Percentiles rank a stretch among this genome's conserved stretches.
Conservation (phyloP, 1,140 invertebrate genomes). For the Platorchestia sp. region DNA sequence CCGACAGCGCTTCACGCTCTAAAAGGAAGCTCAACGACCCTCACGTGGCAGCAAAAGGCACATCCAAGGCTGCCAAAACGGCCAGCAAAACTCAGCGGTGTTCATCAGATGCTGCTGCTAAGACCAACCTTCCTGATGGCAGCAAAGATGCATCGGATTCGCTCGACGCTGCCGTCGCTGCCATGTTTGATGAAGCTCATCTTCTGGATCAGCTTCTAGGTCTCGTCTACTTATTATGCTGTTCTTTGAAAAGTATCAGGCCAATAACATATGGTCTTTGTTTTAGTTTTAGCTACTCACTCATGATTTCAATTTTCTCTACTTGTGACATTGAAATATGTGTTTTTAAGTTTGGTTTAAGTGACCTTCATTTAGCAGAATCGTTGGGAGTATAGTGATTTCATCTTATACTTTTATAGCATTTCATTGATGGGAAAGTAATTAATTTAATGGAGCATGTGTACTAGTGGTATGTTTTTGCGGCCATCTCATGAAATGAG, state of each 20-base stretch:
- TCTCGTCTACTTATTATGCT: not conserved
- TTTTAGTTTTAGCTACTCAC: not conserved
- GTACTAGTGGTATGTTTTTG: too few relatives aligned
- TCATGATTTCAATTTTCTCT: not conserved
- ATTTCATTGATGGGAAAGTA: too few relatives aligned
- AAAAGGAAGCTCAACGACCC: constrained; percentile 23
- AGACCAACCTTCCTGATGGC: not conserved
- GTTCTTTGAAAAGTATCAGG: not conserved
- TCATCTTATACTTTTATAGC: too few relatives aligned
- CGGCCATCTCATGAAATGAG: too few relatives aligned
- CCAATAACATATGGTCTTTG: not conserved
- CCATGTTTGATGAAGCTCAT: not conserved
- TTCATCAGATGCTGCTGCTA: not conserved
- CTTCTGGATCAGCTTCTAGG: not conserved
- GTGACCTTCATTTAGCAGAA: not conserved
- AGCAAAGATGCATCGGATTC: not conserved
- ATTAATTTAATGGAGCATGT: too few relatives aligned
- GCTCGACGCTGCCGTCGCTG: not conserved
- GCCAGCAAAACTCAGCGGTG: constrained; percentile 3
- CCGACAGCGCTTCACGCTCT: not conserved
- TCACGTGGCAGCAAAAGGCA: not conserved
- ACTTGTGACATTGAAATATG: not conserved
- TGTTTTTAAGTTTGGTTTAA: not conserved
- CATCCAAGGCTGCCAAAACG: constrained; percentile 15
- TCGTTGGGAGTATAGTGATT: too few relatives aligned